Percentiles rank a stretch among this genome's conserved stretches.
phyloP scores from a whole-genome alignment of 1,140 invertebrate genomes.

The Drosophila lini region DNA sequence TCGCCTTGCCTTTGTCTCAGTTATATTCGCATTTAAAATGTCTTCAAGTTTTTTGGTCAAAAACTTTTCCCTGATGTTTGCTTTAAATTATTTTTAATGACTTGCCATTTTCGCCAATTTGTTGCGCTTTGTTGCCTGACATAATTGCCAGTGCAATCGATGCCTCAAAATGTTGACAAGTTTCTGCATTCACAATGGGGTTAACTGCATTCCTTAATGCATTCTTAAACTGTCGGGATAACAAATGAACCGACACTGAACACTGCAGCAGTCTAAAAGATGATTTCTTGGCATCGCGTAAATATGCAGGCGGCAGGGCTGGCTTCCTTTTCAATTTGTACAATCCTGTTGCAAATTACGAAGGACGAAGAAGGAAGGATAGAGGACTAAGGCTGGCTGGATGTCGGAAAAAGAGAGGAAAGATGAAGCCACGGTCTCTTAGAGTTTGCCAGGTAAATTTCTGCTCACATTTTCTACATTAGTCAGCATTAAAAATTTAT shows the following conservation, averaged over 20 bases:
- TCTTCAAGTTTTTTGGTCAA: slow-evolving; percentile 40
- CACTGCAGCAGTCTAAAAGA: slow-evolving; percentile 10
- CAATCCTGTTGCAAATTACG: slow-evolving; percentile 50
- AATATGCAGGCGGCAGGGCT: slow-evolving; percentile 20
- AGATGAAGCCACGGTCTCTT: slow-evolving; percentile 22
- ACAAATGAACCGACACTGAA: slow-evolving; percentile 4
- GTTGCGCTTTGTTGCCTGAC: slow-evolving; percentile 31
- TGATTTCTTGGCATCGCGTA: slow-evolving; percentile 16
- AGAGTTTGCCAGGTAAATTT: slow-evolving; percentile 67
- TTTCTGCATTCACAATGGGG: slow-evolving; percentile 16
- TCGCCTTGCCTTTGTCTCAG: slow-evolving; percentile 15
- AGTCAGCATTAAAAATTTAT: slow-evolving; percentile 82
- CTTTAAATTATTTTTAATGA: slow-evolving; percentile 75
- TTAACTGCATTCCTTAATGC: slow-evolving; percentile 10
- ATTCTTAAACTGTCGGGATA: slow-evolving; percentile 2
- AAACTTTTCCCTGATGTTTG: slow-evolving; percentile 55
- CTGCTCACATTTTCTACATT: slow-evolving; percentile 78
- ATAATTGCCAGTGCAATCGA: slow-evolving; percentile 37
- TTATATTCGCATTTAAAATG: slow-evolving; percentile 44
- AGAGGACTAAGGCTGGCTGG: slow-evolving; percentile 17
- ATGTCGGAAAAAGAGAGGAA: slow-evolving; percentile 15
- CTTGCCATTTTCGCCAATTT: slow-evolving; percentile 55
- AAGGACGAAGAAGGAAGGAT: slow-evolving; percentile 20
- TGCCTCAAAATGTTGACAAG: slow-evolving; percentile 24
- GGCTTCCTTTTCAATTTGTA: slow-evolving; percentile 60